Evolutionary conservation across 2,113 vertebrate species (phyloP).

Genomic region (Sigmodon hispidus): DNA sequence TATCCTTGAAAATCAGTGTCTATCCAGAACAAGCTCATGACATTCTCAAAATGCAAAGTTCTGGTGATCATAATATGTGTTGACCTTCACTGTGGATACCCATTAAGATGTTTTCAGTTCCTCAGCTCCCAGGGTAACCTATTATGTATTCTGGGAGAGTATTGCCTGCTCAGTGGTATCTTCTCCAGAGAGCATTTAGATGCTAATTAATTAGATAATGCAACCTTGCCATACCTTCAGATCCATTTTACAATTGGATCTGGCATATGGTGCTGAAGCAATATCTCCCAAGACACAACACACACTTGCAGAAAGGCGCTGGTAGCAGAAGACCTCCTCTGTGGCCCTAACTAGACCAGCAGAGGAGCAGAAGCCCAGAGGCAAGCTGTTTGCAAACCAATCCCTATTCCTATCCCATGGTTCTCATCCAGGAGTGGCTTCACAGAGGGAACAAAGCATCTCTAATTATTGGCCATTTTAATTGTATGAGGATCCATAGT

Average conservation of each 20-base stretch:
- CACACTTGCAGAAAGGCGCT: neutral
- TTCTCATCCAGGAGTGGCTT: neutral
- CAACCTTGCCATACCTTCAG: neutral
- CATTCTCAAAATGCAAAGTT: neutral
- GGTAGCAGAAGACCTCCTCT: neutral
- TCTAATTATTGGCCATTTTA: neutral
- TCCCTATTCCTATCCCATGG: neutral
- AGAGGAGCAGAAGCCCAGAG: neutral
- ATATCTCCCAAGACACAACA: neutral
- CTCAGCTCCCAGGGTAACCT: neutral
- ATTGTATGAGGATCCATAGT: neutral
- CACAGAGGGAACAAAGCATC: neutral
- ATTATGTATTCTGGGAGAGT: neutral
- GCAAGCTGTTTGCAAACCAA: neutral
- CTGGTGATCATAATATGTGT: neutral
- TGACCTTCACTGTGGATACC: neutral
- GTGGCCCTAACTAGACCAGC: accelerated
- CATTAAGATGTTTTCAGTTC: neutral
- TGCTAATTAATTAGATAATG: slow-evolving; percentile 55
- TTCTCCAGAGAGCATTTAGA: slow-evolving; percentile 43
- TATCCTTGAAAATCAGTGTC: neutral
- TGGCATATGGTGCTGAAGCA: neutral
- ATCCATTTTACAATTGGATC: slow-evolving; percentile 16
- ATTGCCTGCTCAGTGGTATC: neutral
- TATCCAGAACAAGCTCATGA: neutral